A percentile compares a stretch with the other conserved stretches of the same genome.
These are phyloP conservation scores for Torymus texanus DNA, from an alignment of 2,888 invertebrate genomes.

Conservation along the genomic window DNA sequence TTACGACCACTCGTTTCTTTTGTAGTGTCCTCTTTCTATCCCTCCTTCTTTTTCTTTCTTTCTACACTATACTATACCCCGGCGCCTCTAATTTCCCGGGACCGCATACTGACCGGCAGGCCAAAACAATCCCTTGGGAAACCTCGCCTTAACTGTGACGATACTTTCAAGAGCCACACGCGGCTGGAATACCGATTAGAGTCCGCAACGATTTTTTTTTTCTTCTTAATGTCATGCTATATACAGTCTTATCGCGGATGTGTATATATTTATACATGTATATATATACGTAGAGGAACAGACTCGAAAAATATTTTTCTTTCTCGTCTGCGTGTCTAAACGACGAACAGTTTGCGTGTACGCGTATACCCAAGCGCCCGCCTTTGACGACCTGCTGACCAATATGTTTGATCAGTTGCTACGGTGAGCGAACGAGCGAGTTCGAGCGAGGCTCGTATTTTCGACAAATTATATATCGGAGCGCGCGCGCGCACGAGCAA, in stretches of 20 bases:
- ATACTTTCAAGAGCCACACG: constrained; percentile 61
- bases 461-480: constrained; percentile 9
- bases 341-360: neutral
- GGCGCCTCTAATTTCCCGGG: constrained; percentile 35
- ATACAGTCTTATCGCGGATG: no score
- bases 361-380: neutral
- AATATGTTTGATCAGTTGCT: constrained; percentile 62
- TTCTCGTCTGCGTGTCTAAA: no score
- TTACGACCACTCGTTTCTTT: constrained; percentile 15
- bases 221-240: neutral
- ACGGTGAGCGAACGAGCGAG: no score
- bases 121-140: constrained; percentile 51
- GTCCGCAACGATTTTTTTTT: constrained; percentile 57
- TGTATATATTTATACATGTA: no score
- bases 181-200: constrained; percentile 68
- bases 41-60: no score
- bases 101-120: constrained; percentile 38
- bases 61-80: neutral
- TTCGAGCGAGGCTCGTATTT: constrained; percentile 11
- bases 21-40: neutral
- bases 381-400: constrained; percentile 57
- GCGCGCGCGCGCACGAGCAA: neutral
- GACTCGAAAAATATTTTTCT: no score
- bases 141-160: constrained; percentile 53
- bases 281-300: no score